These are phyloP conservation scores for Vollenhovia emeryi DNA, from an alignment of 1,140 invertebrate genomes.

Conservation along the genomic window DNA sequence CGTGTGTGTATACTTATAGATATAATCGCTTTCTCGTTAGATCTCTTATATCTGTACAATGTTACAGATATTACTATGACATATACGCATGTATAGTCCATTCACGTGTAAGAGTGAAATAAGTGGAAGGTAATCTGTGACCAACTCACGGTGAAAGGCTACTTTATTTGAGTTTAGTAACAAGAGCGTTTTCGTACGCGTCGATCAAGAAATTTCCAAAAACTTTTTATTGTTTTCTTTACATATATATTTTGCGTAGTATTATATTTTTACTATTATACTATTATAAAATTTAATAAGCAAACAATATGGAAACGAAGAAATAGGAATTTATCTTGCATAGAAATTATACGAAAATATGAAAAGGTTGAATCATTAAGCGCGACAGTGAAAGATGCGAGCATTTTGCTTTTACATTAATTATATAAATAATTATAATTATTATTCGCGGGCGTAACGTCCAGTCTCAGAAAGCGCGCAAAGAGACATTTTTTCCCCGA, in stretches of 20 bases:
- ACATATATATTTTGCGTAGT: background rate
- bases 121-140: conserved; percentile 13
- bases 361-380: background rate
- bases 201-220: background rate
- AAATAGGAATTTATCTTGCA: background rate
- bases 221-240: background rate
- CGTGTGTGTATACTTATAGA: too few relatives aligned
- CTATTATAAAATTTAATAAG: background rate
- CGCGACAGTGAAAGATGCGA: background rate
- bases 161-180: conserved; percentile 11
- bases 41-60: conserved; percentile 24
- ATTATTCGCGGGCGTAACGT: background rate
- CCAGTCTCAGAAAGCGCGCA: background rate
- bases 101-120: background rate
- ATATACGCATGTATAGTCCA: background rate
- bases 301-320: background rate
- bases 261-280: too few relatives aligned
- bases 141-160: background rate
- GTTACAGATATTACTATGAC: background rate
- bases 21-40: conserved; percentile 1
- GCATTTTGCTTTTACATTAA: background rate
- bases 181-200: background rate
- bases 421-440: too few relatives aligned
- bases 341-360: background rate
- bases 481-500: conserved; percentile 8